phyloP scores from a whole-genome alignment of 2,113 vertebrate genomes.

The Lophotis ruficrista region DNA sequence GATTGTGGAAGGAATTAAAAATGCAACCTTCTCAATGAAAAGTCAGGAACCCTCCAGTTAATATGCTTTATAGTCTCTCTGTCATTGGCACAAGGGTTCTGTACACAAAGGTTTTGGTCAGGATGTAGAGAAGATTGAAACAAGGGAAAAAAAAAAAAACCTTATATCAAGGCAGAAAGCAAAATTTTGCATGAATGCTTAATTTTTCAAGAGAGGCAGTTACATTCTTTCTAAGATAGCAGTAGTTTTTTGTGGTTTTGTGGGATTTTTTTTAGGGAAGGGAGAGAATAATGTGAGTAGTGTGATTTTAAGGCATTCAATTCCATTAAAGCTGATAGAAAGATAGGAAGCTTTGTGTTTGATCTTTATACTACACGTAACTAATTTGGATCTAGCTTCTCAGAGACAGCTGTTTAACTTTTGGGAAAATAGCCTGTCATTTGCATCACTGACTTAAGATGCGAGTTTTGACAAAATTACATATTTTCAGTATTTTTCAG shows the following conservation, averaged over 20 bases:
- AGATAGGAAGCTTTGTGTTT: not conserved
- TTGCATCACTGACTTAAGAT: not conserved
- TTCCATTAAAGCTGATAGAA: not conserved
- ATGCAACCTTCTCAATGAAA: not conserved
- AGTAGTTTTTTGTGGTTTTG: not conserved
- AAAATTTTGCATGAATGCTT: not conserved
- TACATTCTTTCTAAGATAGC: not conserved
- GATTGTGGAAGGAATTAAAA: not conserved
- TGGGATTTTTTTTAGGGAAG: not conserved
- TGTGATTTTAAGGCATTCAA: not conserved
- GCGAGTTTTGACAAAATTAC: not conserved
- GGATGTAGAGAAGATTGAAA: not conserved
- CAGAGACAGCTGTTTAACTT: not conserved
- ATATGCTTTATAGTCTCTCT: not conserved
- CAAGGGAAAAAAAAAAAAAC: not conserved
- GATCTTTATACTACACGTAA: not conserved
- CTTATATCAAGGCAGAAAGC: not conserved
- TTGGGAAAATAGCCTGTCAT: not conserved
- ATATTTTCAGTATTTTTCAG: not conserved
- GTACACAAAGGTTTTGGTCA: not conserved
- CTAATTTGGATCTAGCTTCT: not conserved
- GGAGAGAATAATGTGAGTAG: not conserved
- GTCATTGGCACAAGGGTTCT: not conserved
- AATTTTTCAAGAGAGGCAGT: not conserved
- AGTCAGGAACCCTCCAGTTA: not conserved